Evolutionary conservation across 2,797 vertebrate species (phyloP).

Genomic region (Chelon labrosus): DNA sequence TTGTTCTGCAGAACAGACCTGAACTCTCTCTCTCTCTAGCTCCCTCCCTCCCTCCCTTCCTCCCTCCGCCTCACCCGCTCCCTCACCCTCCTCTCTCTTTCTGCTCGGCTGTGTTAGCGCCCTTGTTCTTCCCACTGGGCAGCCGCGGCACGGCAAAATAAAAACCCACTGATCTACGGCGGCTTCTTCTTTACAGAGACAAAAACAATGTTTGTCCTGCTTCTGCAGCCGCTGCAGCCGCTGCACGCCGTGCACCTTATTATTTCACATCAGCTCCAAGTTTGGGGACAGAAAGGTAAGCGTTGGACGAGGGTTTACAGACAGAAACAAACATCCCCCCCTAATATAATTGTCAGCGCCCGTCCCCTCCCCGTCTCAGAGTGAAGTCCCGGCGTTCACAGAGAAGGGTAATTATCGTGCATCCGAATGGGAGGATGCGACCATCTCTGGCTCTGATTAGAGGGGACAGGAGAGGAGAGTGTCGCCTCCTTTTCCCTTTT

Average conservation of each 20-base stretch:
- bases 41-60: too few species aligned
- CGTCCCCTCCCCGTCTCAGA: constrained; percentile 85
- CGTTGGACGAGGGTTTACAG: constrained; percentile 53
- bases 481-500: constrained; percentile 75
- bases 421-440: constrained; percentile 93
- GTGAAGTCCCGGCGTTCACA: constrained; percentile 87
- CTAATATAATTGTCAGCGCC: constrained; percentile 86
- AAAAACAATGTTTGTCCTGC: constrained; percentile 72
- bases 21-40: too few species aligned
- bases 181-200: constrained; percentile 59
- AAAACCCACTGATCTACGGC: constrained; percentile 61
- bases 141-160: constrained; percentile 60
- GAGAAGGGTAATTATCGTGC: constrained; percentile 95
- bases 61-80: too few species aligned
- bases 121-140: constrained; percentile 74
- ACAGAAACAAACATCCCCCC: constrained; percentile 69
- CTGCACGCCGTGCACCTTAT: constrained; percentile 63
- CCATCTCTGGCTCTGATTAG: constrained; percentile 93
- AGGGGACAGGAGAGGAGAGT: constrained; percentile 86
- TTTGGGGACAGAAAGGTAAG: constrained; percentile 56
- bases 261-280: constrained; percentile 73
- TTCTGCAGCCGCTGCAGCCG: constrained; percentile 54
- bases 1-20: constrained; percentile 61
- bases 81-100: too few species aligned
- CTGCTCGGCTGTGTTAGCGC: constrained; percentile 58